Evolutionary conservation across 2,113 vertebrate genomes (phyloP).

Genomic region (Halichoeres trimaculatus): DNA sequence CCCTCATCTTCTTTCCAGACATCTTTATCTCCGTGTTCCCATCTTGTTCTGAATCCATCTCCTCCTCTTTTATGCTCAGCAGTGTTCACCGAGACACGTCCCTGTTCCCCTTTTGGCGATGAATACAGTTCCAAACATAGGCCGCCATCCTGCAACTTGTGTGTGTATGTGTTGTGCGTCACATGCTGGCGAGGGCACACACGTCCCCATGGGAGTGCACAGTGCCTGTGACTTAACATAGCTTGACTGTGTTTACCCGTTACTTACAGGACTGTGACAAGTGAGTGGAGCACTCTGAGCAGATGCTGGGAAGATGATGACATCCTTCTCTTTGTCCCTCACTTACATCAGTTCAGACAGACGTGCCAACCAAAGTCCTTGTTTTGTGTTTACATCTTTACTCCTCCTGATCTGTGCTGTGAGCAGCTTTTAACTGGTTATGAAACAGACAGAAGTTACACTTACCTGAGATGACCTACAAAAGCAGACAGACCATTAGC

Average conservation of each 20-base stretch:
- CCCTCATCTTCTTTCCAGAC: slow-evolving; percentile 52
- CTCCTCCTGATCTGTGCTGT: slow-evolving; percentile 1
- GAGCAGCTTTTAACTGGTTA: background rate
- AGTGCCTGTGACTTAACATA: slow-evolving; percentile 68
- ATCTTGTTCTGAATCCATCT: slow-evolving; percentile 66
- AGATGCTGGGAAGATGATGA: slow-evolving; percentile 58
- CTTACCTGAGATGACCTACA: background rate
- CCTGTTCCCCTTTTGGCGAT: slow-evolving; percentile 42
- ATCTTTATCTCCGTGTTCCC: slow-evolving; percentile 67
- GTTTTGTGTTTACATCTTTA: slow-evolving; percentile 22
- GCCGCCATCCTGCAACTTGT: slow-evolving; percentile 26
- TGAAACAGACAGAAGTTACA: background rate
- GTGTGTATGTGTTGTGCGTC: slow-evolving; percentile 34
- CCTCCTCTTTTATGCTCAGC: slow-evolving; percentile 64
- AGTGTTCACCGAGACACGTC: slow-evolving; percentile 33
- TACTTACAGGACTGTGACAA: slow-evolving; percentile 65
- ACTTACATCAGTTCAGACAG: slow-evolving; percentile 60
- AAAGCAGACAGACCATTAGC: background rate
- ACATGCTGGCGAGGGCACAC: slow-evolving; percentile 56
- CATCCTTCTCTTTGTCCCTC: slow-evolving; percentile 51
- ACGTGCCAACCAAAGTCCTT: slow-evolving; percentile 27
- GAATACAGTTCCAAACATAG: slow-evolving; percentile 56
- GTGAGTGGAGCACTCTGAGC: slow-evolving; percentile 53
- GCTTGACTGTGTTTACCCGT: slow-evolving; percentile 69
- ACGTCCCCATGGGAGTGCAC: slow-evolving; percentile 53